These are phyloP conservation scores for Teleopsis dalmanni DNA, from an alignment of 1,140 invertebrate genomes.

Conservation along the genomic window DNA sequence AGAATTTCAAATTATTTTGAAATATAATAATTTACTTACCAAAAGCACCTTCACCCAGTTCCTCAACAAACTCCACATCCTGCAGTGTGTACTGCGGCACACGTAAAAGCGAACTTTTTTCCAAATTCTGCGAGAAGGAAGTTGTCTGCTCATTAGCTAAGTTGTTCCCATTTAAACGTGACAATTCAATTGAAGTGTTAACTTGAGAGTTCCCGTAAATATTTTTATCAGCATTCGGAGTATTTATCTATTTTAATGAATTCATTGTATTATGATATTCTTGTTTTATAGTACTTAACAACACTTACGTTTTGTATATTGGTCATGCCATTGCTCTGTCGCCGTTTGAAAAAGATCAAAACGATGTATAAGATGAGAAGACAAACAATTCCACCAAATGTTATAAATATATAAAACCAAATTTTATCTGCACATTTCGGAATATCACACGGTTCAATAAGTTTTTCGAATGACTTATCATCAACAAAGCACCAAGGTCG, in stretches of 20 bases:
- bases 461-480: conserved; percentile 53
- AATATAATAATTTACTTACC: conserved; percentile 49
- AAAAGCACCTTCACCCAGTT: conserved; percentile 93
- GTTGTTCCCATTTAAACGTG: conserved; percentile 28
- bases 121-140: conserved; percentile 41
- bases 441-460: conserved; percentile 69
- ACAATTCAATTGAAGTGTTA: conserved; percentile 70
- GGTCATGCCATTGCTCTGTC: conserved; percentile 50
- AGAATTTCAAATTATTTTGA: neutral
- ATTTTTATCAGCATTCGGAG: conserved; percentile 66
- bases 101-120: conserved; percentile 48
- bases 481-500: conserved; percentile 91
- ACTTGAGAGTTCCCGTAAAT: conserved; percentile 63
- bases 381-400: conserved; percentile 42
- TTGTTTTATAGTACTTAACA: conserved; percentile 2
- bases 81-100: conserved; percentile 66
- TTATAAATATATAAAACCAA: conserved; percentile 52
- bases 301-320: conserved; percentile 53
- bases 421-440: conserved; percentile 68
- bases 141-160: conserved; percentile 4
- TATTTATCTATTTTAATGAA: conserved; percentile 47
- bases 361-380: conserved; percentile 40
- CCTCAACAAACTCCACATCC: conserved; percentile 84
- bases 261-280: neutral
- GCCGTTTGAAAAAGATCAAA: conserved; percentile 49